phyloP scores from a whole-genome alignment of 2,888 invertebrate genomes.

The Synanthedon tipuliformis region DNA sequence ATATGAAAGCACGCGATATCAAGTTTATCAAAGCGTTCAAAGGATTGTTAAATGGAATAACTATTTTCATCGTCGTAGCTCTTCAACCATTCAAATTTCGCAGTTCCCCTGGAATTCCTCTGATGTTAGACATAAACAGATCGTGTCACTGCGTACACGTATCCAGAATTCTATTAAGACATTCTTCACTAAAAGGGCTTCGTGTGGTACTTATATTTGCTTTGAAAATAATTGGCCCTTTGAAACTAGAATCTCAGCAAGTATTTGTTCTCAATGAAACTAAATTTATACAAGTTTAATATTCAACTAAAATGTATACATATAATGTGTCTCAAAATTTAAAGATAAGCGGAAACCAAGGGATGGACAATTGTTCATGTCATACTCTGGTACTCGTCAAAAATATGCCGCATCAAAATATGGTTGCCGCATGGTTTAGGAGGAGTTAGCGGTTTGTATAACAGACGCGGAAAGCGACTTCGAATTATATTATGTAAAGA shows the following conservation, averaged over 20 bases:
- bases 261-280: too few species aligned
- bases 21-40: constrained; percentile 14
- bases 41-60: constrained; percentile 21
- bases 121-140: constrained; percentile 21
- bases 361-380: too few species aligned
- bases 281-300: too few species aligned
- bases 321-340: too few species aligned
- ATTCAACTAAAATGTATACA: too few species aligned
- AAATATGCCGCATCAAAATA: too few species aligned
- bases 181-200: constrained; percentile 13
- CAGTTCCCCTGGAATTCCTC: constrained; percentile 30
- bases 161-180: constrained; percentile 26
- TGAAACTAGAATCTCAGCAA: background rate
- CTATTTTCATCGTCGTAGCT: background rate
- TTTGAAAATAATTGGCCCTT: background rate
- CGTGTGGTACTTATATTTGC: background rate
- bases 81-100: constrained; percentile 26
- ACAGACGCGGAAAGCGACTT: too few species aligned
- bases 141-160: constrained; percentile 16
- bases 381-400: too few species aligned
- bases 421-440: too few species aligned
- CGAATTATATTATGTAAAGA: too few species aligned
- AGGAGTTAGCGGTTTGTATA: too few species aligned
- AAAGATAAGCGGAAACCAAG: too few species aligned
- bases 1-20: background rate